phyloP scores from a whole-genome alignment of 2,797 vertebrate species.

The Rhincodon typus region DNA sequence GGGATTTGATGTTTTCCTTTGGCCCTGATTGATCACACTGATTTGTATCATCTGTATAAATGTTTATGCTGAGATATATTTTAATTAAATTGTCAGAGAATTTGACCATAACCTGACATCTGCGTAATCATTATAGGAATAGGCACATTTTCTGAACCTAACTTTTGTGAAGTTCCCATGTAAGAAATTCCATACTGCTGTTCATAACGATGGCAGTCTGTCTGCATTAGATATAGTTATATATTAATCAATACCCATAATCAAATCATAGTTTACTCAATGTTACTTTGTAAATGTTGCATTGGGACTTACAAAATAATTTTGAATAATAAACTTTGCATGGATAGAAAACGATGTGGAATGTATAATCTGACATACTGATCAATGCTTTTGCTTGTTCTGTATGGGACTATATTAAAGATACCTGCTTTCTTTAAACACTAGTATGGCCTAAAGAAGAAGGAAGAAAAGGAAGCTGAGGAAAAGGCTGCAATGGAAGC shows the following conservation, averaged over 20 bases:
- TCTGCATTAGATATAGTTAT: not conserved
- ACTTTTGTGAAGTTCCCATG: not conserved
- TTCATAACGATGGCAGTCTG: not conserved
- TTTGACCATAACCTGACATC: not conserved
- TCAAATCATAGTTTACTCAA: not conserved
- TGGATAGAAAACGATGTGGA: not conserved
- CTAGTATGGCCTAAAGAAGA: slow-evolving; percentile 97
- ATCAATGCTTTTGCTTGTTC: no score
- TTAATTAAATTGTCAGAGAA: not conserved
- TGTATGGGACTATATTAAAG: not conserved
- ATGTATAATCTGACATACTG: not conserved
- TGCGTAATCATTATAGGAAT: not conserved
- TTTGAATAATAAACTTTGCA: not conserved
- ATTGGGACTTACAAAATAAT: not conserved
- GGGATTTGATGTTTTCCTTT: not conserved
- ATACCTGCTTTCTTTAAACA: not conserved
- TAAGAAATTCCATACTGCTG: not conserved
- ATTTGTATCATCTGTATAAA: not conserved
- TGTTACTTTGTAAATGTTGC: not conserved
- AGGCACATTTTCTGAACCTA: not conserved
- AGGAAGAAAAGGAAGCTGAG: slow-evolving; percentile 96
- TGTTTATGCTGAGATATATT: not conserved
- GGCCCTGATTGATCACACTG: not conserved
- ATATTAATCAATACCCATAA: not conserved
- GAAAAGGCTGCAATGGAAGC: slow-evolving; percentile 96